phyloP scores from a whole-genome alignment of 23 tunicate genomes.

The Styela clava region DNA sequence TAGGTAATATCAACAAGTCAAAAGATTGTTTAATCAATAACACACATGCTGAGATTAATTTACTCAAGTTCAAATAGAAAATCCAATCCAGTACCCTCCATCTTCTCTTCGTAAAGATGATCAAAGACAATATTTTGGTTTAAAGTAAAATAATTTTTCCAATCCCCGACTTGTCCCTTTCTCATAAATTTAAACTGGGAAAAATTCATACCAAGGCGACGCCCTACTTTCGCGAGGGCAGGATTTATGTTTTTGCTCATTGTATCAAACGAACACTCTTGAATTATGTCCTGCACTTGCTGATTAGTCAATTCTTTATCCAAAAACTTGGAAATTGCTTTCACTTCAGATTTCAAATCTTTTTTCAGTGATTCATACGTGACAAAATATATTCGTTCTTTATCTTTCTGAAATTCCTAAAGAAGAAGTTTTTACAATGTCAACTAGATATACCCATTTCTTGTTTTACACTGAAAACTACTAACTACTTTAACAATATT shows the following conservation, averaged over 20 bases:
- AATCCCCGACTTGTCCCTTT: conserved; percentile 24
- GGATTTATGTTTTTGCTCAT: conserved; percentile 7
- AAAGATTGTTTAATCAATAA: no score
- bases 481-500: no score
- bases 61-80: neutral
- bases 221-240: neutral
- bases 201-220: neutral
- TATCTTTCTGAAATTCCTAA: neutral
- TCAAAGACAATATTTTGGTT: conserved; percentile 7
- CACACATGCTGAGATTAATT: no score
- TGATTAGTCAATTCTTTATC: conserved; percentile 10
- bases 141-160: conserved; percentile 20
- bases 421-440: no score
- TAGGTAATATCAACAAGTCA: no score
- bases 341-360: neutral
- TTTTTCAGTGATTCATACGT: conserved; percentile 20
- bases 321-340: neutral
- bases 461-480: no score
- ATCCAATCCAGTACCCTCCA: neutral
- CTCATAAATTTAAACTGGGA: conserved; percentile 8
- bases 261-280: neutral
- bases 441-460: no score
- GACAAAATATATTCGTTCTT: neutral
- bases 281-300: neutral
- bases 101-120: conserved; percentile 6